Percentiles rank a stretch among this genome's conserved stretches.
These are phyloP conservation scores for Carduelis carduelis DNA, from an alignment of 2,797 vertebrate genomes.

Conservation along the genomic window DNA sequence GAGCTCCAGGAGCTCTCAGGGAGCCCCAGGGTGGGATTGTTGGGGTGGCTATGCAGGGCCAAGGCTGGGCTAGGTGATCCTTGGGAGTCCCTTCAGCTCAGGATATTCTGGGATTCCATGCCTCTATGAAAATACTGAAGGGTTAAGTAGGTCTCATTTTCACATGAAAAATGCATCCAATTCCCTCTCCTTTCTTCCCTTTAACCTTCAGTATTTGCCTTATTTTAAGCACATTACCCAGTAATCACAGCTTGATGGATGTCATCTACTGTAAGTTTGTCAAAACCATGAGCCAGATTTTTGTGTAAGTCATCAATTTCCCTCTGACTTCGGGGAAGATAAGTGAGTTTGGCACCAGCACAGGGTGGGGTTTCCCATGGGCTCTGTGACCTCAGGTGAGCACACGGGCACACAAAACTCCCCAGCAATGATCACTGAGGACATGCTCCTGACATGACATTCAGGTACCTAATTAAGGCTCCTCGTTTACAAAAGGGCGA, in stretches of 20 bases:
- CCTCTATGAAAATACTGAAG: background rate
- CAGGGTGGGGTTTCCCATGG: background rate
- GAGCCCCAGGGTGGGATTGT: background rate
- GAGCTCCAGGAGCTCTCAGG: background rate
- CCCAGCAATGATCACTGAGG: background rate
- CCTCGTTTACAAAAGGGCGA: background rate
- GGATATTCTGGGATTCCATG: background rate
- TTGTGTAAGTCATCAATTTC: background rate
- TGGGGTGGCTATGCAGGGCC: background rate
- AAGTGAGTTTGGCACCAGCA: background rate
- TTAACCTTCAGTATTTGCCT: background rate
- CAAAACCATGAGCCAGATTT: background rate
- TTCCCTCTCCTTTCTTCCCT: background rate
- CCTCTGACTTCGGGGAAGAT: accelerated
- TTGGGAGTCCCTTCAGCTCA: background rate
- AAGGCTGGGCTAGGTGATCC: accelerated
- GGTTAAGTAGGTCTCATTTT: background rate
- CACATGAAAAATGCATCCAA: background rate
- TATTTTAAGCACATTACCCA: background rate
- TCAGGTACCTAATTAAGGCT: background rate
- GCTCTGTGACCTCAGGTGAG: background rate
- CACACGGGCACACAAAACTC: background rate
- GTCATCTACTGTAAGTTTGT: background rate
- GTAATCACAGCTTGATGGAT: background rate
- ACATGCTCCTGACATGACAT: background rate